phyloP scores from a whole-genome alignment of 2,888 invertebrate species.

The Tachystola acroxantha region DNA sequence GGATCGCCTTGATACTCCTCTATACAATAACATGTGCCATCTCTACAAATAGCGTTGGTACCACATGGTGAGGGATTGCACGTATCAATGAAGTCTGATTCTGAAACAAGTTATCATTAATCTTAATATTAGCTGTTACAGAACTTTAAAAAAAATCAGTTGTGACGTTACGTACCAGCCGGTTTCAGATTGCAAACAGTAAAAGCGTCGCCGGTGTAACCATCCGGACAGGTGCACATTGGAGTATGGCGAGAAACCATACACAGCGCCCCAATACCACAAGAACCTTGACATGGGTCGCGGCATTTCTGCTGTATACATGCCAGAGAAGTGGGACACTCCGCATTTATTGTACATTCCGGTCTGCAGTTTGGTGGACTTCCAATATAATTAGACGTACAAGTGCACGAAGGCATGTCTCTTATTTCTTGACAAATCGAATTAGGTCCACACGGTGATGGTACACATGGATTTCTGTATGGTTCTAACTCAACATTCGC shows the following conservation, averaged over 20 bases:
- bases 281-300: conserved; percentile 85
- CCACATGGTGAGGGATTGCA: conserved; percentile 84
- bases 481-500: conserved; percentile 67
- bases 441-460: conserved; percentile 85
- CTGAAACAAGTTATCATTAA: conserved; percentile 14
- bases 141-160: background rate
- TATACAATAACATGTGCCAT: conserved; percentile 79
- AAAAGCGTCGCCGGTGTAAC: conserved; percentile 83
- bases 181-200: conserved; percentile 68
- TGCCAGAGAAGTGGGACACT: conserved; percentile 82
- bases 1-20: conserved; percentile 83
- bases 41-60: conserved; percentile 76
- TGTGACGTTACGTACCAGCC: conserved; percentile 37
- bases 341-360: conserved; percentile 84
- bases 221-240: conserved; percentile 84
- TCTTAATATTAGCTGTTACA: conserved; percentile 6
- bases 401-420: conserved; percentile 80
- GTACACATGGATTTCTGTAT: conserved; percentile 74
- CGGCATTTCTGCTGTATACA: conserved; percentile 85
- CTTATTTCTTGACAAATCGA: conserved; percentile 80
- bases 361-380: conserved; percentile 82
- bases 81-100: conserved; percentile 32
- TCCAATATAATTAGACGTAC: conserved; percentile 79
- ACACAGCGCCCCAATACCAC: conserved; percentile 80
- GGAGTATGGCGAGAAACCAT: conserved; percentile 85